A percentile compares a stretch with the other conserved stretches of the same genome.
Evolutionary conservation across 2,113 vertebrate genomes (phyloP).

Genomic region (Erpornis zantholeuca): DNA sequence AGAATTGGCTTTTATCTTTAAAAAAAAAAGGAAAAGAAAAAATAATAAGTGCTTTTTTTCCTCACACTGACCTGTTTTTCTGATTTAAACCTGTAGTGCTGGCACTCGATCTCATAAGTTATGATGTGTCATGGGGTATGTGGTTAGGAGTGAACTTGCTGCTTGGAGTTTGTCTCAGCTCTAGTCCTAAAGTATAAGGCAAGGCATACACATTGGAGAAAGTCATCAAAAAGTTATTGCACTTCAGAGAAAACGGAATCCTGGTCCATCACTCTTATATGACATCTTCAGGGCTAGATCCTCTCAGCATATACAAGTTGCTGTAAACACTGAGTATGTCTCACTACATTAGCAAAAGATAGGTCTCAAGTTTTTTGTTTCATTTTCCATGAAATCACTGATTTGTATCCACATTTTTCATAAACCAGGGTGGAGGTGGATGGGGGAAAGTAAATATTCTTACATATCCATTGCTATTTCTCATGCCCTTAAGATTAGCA

Average conservation of each 20-base stretch:
- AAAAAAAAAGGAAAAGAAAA: neutral
- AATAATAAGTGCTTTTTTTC: neutral
- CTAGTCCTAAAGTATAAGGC: neutral
- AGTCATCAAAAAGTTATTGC: neutral
- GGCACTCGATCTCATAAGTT: neutral
- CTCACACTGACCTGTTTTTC: neutral
- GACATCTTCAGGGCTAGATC: neutral
- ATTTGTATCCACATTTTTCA: neutral
- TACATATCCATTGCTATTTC: neutral
- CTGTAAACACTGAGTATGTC: neutral
- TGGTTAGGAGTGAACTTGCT: neutral
- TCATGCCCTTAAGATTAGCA: neutral
- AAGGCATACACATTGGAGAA: neutral
- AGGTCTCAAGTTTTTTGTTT: neutral
- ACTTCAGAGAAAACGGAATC: neutral
- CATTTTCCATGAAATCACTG: neutral
- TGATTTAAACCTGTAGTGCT: neutral
- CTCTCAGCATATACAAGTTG: neutral
- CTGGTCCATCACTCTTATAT: neutral
- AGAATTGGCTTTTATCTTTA: neutral
- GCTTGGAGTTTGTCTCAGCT: neutral
- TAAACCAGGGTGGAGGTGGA: neutral
- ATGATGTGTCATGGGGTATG: neutral
- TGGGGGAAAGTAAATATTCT: neutral
- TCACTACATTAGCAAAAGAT: neutral